Percentiles rank a stretch among this genome's conserved stretches.
These are phyloP conservation scores for Synaphobranchus kaupii DNA, from an alignment of 2,797 vertebrate species.

Conservation along the genomic window DNA sequence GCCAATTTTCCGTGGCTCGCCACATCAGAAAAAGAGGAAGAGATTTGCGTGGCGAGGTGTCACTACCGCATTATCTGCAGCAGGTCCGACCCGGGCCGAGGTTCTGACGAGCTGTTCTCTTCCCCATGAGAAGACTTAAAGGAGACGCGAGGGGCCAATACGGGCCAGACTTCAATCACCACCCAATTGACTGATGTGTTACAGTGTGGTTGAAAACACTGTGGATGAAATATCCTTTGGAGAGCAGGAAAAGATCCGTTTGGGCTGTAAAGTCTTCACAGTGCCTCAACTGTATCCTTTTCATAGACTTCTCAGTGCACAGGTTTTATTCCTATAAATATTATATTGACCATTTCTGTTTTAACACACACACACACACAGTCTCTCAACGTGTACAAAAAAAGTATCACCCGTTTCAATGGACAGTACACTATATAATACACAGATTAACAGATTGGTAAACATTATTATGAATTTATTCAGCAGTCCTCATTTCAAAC, in stretches of 20 bases:
- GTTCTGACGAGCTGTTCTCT: background rate
- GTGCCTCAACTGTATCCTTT: background rate
- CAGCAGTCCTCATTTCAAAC: background rate
- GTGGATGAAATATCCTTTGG: background rate
- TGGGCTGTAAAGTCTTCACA: background rate
- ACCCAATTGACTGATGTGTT: background rate
- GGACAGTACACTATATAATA: too few species aligned
- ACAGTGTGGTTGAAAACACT: background rate
- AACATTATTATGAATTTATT: background rate
- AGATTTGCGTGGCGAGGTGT: slow-evolving; percentile 17
- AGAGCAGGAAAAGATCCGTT: background rate
- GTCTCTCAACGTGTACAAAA: background rate
- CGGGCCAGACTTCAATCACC: background rate
- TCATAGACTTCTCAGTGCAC: background rate
- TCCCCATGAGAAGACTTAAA: background rate
- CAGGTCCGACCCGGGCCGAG: background rate
- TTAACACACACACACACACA: background rate
- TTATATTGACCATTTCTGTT: background rate
- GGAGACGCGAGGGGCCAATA: background rate
- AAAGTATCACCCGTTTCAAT: background rate
- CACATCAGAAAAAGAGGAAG: slow-evolving; percentile 10
- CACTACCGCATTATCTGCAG: slow-evolving; percentile 7
- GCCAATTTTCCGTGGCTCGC: slow-evolving; percentile 1
- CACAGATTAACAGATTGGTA: too few species aligned
- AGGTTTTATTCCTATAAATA: background rate